These are phyloP conservation scores for Aleiodes testaceus DNA, from an alignment of 2,888 invertebrate genomes.

Conservation along the genomic window DNA sequence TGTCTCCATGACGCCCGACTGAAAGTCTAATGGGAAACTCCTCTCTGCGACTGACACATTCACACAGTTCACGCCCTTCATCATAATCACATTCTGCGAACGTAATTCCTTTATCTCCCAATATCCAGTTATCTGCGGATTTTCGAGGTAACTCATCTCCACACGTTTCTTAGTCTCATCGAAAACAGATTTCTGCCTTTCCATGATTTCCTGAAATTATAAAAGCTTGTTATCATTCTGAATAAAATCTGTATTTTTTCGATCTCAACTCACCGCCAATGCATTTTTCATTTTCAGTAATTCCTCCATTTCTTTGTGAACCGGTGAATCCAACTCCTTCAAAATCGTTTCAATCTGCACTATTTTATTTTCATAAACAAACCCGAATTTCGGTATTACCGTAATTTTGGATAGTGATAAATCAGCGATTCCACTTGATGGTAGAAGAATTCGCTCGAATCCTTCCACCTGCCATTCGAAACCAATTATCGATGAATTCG, in stretches of 20 bases:
- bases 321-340: slow-evolving; percentile 61
- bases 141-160: slow-evolving; percentile 53
- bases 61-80: slow-evolving; percentile 44
- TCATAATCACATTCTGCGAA: slow-evolving; percentile 46
- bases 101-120: slow-evolving; percentile 55
- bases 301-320: slow-evolving; percentile 61
- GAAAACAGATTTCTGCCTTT: slow-evolving; percentile 58
- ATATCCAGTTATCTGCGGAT: slow-evolving; percentile 52
- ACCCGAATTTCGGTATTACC: slow-evolving; percentile 61
- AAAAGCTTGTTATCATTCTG: neutral
- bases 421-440: slow-evolving; percentile 49
- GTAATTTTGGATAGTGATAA: slow-evolving; percentile 58
- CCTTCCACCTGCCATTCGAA: slow-evolving; percentile 59
- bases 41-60: slow-evolving; percentile 49
- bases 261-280: slow-evolving; percentile 64
- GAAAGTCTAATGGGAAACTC: slow-evolving; percentile 46
- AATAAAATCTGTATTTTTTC: too few relatives aligned
- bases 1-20: slow-evolving; percentile 32
- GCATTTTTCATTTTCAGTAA: slow-evolving; percentile 60
- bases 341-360: slow-evolving; percentile 61
- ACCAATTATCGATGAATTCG: slow-evolving; percentile 56
- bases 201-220: slow-evolving; percentile 53
- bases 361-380: slow-evolving; percentile 56
- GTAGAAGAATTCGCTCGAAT: slow-evolving; percentile 54
- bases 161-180: slow-evolving; percentile 52